These are phyloP conservation scores for Pachyuromys duprasi DNA, from an alignment of 2,797 vertebrate species.

Conservation along the genomic window DNA sequence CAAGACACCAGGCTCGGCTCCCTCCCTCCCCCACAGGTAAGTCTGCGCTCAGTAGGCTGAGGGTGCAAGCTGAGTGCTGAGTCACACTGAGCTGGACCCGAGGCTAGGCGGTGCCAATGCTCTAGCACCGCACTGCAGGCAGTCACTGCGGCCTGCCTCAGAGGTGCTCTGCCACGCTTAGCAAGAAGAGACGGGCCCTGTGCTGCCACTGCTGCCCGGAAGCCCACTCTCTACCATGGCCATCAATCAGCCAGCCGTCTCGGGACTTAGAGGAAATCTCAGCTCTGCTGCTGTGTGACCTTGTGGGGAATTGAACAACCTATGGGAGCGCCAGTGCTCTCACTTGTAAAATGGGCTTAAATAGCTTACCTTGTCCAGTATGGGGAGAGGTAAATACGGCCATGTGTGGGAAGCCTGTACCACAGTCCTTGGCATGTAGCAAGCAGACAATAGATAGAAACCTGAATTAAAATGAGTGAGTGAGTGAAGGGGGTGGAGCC, in stretches of 20 bases:
- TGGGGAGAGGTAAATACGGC: not conserved
- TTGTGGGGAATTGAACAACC: not conserved
- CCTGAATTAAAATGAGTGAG: not conserved
- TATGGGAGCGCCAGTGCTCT: not conserved
- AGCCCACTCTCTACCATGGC: not conserved
- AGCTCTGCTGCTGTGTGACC: slow-evolving; percentile 4
- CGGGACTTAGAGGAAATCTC: not conserved
- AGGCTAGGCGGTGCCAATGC: not conserved
- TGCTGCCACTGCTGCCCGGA: not conserved
- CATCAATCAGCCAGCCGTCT: not conserved
- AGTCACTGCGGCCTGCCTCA: not conserved
- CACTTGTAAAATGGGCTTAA: not conserved
- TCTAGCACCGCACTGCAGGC: not conserved
- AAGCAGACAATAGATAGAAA: not conserved
- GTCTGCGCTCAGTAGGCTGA: not conserved
- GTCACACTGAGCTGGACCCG: not conserved
- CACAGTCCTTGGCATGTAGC: too few relatives aligned
- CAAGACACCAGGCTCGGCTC: not conserved
- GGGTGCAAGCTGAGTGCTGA: slow-evolving; percentile 49
- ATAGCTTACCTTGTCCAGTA: not conserved
- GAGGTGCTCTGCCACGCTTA: not conserved
- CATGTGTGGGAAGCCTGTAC: not conserved
- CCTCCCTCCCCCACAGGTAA: not conserved
- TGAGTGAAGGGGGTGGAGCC: not conserved
- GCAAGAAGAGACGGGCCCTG: not conserved